Conservation (phyloP, 2,113 vertebrate genomes). For the Halichoerus grypus region DNA sequence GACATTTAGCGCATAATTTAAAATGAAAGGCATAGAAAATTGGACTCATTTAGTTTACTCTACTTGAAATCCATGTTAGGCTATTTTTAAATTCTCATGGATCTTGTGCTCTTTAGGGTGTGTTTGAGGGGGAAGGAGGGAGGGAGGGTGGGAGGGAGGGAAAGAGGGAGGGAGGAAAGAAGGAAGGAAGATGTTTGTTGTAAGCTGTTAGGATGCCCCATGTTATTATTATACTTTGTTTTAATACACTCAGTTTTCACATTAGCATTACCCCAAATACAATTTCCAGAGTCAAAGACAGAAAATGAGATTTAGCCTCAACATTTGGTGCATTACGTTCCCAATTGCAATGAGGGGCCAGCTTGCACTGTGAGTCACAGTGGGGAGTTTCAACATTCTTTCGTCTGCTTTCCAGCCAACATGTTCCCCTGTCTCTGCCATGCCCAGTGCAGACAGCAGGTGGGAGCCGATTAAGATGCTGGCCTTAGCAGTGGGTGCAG, state of each 20-base stretch:
- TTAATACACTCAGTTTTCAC: neutral
- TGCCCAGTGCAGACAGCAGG: neutral
- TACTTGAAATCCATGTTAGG: constrained; percentile 47
- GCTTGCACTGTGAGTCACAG: neutral
- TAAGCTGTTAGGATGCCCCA: neutral
- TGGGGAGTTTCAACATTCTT: neutral
- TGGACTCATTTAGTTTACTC: constrained; percentile 72
- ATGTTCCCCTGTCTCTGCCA: neutral
- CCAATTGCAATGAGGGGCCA: neutral
- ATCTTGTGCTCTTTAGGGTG: constrained; percentile 34
- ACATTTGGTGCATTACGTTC: rapidly evolving
- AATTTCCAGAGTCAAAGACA: neutral
- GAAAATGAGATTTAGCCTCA: neutral
- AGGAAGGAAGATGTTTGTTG: neutral
- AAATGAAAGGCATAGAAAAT: constrained; percentile 76
- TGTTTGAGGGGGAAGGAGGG: neutral
- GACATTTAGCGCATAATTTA: constrained; percentile 65
- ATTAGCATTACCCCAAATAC: neutral
- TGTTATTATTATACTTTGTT: neutral
- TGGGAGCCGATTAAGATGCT: rapidly evolving
- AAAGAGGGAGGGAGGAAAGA: neutral
- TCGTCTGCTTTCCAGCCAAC: neutral
- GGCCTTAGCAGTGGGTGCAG: neutral
- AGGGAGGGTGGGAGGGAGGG: neutral
- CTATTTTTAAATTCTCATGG: constrained; percentile 70